These are phyloP conservation scores for Tipula vernalis DNA, from an alignment of 2,888 invertebrate species.

Conservation along the genomic window DNA sequence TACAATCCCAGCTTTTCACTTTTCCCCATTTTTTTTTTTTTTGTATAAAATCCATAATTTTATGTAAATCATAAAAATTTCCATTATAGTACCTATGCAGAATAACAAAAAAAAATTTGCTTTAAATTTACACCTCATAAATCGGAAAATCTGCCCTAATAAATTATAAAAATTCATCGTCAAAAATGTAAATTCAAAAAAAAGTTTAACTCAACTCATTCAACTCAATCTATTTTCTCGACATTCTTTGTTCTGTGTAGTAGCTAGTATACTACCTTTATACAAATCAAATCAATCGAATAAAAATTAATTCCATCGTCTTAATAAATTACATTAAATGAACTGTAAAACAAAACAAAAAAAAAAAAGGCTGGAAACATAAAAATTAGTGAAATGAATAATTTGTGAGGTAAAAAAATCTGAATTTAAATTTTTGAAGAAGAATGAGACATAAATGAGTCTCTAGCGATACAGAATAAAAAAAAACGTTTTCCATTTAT, in stretches of 20 bases:
- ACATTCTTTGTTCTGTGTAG: neutral
- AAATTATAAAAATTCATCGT: neutral
- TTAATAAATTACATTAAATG: neutral
- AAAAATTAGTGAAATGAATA: conserved; percentile 4
- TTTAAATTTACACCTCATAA: neutral
- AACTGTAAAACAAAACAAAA: neutral
- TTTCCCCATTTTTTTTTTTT: too few relatives aligned
- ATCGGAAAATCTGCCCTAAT: neutral
- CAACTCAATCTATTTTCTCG: neutral
- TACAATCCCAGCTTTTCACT: too few relatives aligned
- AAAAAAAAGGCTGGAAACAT: neutral
- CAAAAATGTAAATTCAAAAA: neutral
- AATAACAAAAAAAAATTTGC: neutral
- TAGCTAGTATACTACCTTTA: neutral
- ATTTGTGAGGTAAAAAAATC: neutral
- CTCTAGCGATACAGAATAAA: neutral
- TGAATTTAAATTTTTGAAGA: neutral
- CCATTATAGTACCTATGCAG: neutral
- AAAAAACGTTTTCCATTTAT: neutral
- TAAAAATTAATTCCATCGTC: neutral
- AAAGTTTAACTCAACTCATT: neutral
- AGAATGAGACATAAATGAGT: neutral
- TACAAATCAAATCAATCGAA: neutral
- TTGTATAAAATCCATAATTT: too few relatives aligned
- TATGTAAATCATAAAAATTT: neutral